A percentile compares a stretch with the other conserved stretches of the same genome.
Conservation (phyloP, 2,113 vertebrate genomes). For the Toxotes chatareus region DNA sequence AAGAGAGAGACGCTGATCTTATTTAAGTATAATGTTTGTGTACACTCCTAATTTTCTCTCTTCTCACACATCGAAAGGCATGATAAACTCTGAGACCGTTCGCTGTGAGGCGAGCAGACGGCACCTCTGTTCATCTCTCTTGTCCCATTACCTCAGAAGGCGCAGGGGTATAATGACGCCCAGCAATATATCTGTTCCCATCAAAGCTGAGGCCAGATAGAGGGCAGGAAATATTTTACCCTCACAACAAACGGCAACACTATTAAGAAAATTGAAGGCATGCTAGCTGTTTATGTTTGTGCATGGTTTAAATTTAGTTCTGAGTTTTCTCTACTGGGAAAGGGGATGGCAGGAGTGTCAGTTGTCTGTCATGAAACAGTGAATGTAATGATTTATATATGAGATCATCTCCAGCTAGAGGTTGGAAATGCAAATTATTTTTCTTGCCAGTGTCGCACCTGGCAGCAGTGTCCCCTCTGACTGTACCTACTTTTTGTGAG, state of each 20-base stretch:
- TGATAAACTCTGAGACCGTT: slow-evolving; percentile 59
- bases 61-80: slow-evolving; percentile 48
- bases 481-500: background rate
- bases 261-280: slow-evolving; percentile 17
- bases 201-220: slow-evolving; percentile 52
- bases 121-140: slow-evolving; percentile 52
- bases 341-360: background rate
- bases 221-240: slow-evolving; percentile 48
- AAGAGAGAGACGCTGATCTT: slow-evolving; percentile 52
- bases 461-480: background rate
- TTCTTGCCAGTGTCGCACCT: background rate
- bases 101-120: slow-evolving; percentile 38
- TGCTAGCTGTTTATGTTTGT: background rate
- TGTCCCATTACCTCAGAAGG: slow-evolving; percentile 54
- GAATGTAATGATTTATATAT: slow-evolving; percentile 24
- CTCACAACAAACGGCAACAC: slow-evolving; percentile 38
- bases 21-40: slow-evolving; percentile 71
- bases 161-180: slow-evolving; percentile 27
- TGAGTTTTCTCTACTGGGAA: background rate
- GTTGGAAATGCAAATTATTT: slow-evolving; percentile 19
- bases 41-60: slow-evolving; percentile 61
- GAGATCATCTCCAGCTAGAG: slow-evolving; percentile 24
- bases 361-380: background rate
- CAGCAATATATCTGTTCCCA: slow-evolving; percentile 36
- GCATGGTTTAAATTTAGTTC: slow-evolving; percentile 8